A percentile compares a stretch with the other conserved stretches of the same genome.
Conservation (phyloP, 2,113 vertebrate genomes). For the Macaca mulatta region DNA sequence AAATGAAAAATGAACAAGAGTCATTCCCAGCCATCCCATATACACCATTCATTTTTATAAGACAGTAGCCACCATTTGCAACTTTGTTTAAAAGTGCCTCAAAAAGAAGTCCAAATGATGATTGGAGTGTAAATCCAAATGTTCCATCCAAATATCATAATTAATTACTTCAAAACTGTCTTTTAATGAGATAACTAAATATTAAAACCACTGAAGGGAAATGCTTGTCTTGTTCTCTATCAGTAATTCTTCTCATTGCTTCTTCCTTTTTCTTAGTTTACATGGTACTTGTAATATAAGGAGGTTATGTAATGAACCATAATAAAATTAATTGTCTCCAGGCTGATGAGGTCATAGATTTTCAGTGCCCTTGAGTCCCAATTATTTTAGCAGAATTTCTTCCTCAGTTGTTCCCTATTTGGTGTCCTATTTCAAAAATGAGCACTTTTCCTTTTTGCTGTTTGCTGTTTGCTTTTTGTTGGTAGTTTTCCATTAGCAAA, state of each 20-base stretch:
- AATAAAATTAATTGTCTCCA: conserved; percentile 71
- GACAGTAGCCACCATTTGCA: not conserved
- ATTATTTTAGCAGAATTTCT: conserved; percentile 66
- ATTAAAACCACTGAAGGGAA: not conserved
- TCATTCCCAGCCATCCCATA: not conserved
- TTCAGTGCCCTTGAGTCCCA: conserved; percentile 49
- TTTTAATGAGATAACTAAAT: not conserved
- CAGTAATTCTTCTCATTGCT: no score
- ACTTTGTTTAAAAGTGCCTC: not conserved
- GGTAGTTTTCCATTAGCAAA: conserved; percentile 58
- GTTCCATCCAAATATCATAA: not conserved
- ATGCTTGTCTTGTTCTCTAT: not conserved
- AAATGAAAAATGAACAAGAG: not conserved
- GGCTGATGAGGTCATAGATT: conserved; percentile 61
- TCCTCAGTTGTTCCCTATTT: conserved; percentile 55
- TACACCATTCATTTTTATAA: not conserved
- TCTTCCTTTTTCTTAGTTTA: conserved; percentile 47
- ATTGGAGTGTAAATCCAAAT: not conserved
- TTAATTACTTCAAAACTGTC: not conserved
- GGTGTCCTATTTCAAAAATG: conserved; percentile 61
- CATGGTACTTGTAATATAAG: conserved; percentile 31
- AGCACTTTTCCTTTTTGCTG: conserved; percentile 33
- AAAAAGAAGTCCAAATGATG: not conserved
- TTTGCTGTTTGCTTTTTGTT: conserved; percentile 11
- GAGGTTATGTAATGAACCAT: conserved; percentile 56